Percentiles rank a stretch among this genome's conserved stretches.
These are phyloP conservation scores for Volucella zonaria DNA, from an alignment of 2,888 invertebrate genomes.

Conservation along the genomic window DNA sequence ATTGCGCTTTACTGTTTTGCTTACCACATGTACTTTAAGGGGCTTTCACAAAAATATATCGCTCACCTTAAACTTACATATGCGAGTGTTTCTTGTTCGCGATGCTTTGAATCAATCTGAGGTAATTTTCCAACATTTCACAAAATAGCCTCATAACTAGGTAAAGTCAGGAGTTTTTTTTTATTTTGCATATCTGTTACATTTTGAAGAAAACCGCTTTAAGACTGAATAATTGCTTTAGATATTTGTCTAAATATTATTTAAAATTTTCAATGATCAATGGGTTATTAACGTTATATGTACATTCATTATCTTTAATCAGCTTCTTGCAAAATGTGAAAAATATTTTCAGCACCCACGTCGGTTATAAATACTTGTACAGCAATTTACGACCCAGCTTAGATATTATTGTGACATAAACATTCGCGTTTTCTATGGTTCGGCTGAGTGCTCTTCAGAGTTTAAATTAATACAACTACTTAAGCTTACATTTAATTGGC, in stretches of 20 bases:
- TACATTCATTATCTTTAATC: constrained; percentile 34
- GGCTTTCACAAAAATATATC: constrained; percentile 55
- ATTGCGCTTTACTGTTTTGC: constrained; percentile 34
- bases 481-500: constrained; percentile 31
- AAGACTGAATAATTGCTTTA: constrained; percentile 21
- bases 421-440: constrained; percentile 46
- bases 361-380: constrained; percentile 5
- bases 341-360: constrained; percentile 48
- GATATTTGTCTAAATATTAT: constrained; percentile 43
- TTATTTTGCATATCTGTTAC: constrained; percentile 34
- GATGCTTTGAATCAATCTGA: constrained; percentile 41
- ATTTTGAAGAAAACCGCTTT: constrained; percentile 1
- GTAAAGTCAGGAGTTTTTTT: constrained; percentile 57
- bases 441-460: constrained; percentile 35
- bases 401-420: constrained; percentile 17
- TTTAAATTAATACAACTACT: constrained; percentile 57
- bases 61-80: constrained; percentile 17
- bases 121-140: constrained; percentile 33
- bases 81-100: constrained; percentile 6
- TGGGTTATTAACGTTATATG: not conserved
- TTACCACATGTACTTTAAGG: constrained; percentile 17
- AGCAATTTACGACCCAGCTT: constrained; percentile 31
- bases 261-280: constrained; percentile 12
- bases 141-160: constrained; percentile 59
- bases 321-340: constrained; percentile 15